These are phyloP conservation scores for Lycaena phlaeas DNA, from an alignment of 2,888 invertebrate genomes.

Conservation along the genomic window DNA sequence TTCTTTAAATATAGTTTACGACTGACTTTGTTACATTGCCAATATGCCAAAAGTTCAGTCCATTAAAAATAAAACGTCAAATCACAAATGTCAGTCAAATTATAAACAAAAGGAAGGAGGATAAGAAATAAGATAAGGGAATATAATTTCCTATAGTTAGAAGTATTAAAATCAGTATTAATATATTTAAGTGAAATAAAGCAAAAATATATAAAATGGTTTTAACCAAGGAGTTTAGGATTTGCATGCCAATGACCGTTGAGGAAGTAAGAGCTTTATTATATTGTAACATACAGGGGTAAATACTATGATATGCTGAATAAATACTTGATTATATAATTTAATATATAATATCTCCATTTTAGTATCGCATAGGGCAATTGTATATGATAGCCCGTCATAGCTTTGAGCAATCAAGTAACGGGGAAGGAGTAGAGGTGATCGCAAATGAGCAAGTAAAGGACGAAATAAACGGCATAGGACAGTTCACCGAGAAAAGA, in stretches of 20 bases:
- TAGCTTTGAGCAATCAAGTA: slow-evolving; percentile 91
- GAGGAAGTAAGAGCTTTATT: slow-evolving; percentile 86
- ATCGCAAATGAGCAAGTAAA: slow-evolving; percentile 86
- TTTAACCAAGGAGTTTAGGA: slow-evolving; percentile 89
- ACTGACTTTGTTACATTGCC: too few relatives aligned
- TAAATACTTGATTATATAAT: too few relatives aligned
- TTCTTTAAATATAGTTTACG: too few relatives aligned
- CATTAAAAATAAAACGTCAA: not conserved
- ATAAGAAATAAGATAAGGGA: not conserved
- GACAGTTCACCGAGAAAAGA: slow-evolving; percentile 92
- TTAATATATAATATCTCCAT: slow-evolving; percentile 19
- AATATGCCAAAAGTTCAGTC: too few relatives aligned
- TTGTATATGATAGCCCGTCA: slow-evolving; percentile 96
- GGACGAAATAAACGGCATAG: slow-evolving; percentile 85
- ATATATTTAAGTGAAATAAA: too few relatives aligned
- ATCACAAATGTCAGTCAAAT: not conserved
- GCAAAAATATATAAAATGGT: slow-evolving; percentile 84
- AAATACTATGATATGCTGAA: too few relatives aligned
- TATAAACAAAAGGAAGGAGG: not conserved
- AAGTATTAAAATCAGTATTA: too few relatives aligned
- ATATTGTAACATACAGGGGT: too few relatives aligned
- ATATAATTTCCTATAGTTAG: too few relatives aligned
- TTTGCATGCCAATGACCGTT: slow-evolving; percentile 93
- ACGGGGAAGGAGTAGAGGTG: slow-evolving; percentile 93
- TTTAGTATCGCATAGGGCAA: slow-evolving; percentile 91